Base-by-base conservation (phyloP, 1,140 invertebrate species). In the Dendroctonus ponderosae region DNA sequence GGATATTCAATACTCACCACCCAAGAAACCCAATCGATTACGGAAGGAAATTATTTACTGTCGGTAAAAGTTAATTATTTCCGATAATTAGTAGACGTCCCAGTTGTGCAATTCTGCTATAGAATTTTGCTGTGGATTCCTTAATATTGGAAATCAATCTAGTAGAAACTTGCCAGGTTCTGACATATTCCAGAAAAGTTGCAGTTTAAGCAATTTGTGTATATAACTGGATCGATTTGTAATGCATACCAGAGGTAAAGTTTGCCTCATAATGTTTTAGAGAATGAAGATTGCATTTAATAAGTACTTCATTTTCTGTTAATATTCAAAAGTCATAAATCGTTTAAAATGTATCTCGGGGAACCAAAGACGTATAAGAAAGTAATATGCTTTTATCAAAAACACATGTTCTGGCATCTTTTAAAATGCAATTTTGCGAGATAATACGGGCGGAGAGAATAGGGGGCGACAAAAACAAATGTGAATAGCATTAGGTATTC, bases 401-500 rank as follows among this genome's bases (percentile, higher is more conserved):
- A 76, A 75, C 75, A 76, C 74, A 76, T 75, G 75, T 71, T 56
- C 48, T 57, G 62, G 50, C 71, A 72, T 75, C 68, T 73, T 74
- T 76, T 75, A 76, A 76, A 75, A 76, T 75, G 74, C 73, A 75
- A 76, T 76, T 76, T 71, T 68, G 71, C 66, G 68, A 76, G 72
- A 76, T 76, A 76, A 76, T 76, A 66, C 71, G 68, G 52, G 42
- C 12, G 57, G 58, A 51, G 43, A 72, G 70, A 68, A 56, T 65
- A 69, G 71, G 70, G 74, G 67, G 72, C 71, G 75, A 75, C 75
- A 76, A 70, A 76, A 76, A 76, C 75, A 76, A 76, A 76, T 76
- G 75, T 77, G 75, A 77, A 77, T 77, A 70, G 61, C 72, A 77
- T 77, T 77, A 75, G 50, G 70, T 75, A 75, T 75, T 77, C 74